Percentiles rank a stretch among this genome's conserved stretches.
These are phyloP conservation scores for Nanorana parkeri DNA, from an alignment of 2,113 vertebrate species.

Conservation along the genomic window DNA sequence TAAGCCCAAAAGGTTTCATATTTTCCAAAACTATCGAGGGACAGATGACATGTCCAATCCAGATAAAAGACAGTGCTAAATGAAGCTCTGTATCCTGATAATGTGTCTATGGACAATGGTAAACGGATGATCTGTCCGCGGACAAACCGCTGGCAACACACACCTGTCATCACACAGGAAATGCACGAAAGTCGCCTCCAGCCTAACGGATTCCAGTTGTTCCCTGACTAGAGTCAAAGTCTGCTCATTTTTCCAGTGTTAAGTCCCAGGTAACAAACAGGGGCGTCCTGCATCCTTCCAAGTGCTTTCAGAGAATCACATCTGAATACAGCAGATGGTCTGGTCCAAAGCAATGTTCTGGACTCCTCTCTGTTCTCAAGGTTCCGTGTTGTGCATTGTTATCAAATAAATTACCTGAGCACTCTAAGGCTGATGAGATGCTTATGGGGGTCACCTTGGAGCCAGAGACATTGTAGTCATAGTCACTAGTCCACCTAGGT, in stretches of 20 bases:
- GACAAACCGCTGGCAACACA: not conserved
- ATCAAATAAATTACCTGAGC: conserved; percentile 39
- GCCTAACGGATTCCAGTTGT: conserved; percentile 30
- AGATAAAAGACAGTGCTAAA: too few species aligned
- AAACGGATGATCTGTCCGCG: not conserved
- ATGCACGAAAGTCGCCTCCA: not conserved
- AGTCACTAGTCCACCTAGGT: not conserved
- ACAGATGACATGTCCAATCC: too few species aligned
- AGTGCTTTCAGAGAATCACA: not conserved
- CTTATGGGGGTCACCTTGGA: not conserved
- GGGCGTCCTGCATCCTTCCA: conserved; percentile 7
- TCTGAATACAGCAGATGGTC: not conserved
- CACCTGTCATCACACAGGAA: not conserved
- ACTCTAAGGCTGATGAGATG: conserved; percentile 13
- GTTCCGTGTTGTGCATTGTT: not conserved
- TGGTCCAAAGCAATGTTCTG: not conserved
- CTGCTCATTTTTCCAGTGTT: conserved; percentile 42
- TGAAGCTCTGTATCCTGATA: not conserved
- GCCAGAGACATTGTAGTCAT: not conserved
- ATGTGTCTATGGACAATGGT: not conserved
- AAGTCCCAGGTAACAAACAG: conserved; percentile 21
- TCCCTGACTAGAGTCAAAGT: not conserved
- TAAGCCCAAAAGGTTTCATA: too few species aligned
- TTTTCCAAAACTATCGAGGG: too few species aligned
- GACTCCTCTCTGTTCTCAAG: not conserved